Evolutionary conservation across 2,113 vertebrate species (phyloP).

Genomic region (Laticauda colubrina): DNA sequence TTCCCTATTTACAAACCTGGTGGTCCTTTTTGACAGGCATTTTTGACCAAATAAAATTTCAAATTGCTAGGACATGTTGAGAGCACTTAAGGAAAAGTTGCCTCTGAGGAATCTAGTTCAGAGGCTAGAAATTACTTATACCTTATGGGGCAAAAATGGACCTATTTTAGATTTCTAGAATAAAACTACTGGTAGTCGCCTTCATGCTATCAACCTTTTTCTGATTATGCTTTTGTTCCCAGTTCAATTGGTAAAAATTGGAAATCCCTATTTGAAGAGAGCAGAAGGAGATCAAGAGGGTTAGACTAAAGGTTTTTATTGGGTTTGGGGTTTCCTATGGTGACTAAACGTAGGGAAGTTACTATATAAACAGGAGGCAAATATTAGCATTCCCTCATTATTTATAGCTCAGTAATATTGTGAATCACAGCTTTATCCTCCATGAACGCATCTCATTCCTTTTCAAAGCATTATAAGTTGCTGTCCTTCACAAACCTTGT

Average conservation of each 20-base stretch:
- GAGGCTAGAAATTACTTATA: not conserved
- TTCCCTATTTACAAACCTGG: not conserved
- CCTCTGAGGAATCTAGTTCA: not conserved
- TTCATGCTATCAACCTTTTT: not conserved
- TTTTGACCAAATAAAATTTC: not conserved
- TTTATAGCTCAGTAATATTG: not conserved
- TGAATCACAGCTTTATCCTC: not conserved
- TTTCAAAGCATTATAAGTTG: not conserved
- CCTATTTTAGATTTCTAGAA: not conserved
- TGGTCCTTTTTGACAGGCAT: not conserved
- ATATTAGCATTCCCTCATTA: not conserved
- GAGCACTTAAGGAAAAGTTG: not conserved
- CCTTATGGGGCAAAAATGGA: not conserved
- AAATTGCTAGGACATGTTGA: not conserved
- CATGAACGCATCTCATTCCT: not conserved
- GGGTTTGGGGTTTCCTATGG: not conserved
- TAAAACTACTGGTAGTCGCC: not conserved
- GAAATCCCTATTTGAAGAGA: not conserved
- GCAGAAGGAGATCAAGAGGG: not conserved
- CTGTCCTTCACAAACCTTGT: not conserved
- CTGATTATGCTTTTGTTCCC: not conserved
- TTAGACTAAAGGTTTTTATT: not conserved
- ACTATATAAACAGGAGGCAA: not conserved
- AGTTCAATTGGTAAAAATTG: not conserved
- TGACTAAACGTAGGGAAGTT: not conserved